These are phyloP conservation scores for Pseudolycoriella hygida DNA, from an alignment of 2,888 invertebrate genomes.

Conservation along the genomic window DNA sequence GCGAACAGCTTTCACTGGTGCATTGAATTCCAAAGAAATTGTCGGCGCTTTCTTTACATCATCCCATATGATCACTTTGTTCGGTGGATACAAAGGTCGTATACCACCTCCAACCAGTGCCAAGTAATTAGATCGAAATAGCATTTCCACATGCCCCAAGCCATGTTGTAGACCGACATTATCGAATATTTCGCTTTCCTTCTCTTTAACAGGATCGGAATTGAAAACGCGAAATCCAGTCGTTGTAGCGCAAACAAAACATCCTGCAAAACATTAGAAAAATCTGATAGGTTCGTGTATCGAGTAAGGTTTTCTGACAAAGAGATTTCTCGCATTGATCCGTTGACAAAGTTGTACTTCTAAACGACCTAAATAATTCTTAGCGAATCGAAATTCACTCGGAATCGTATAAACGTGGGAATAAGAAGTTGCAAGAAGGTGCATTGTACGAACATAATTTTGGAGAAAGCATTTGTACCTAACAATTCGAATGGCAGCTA, in stretches of 20 bases:
- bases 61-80: conserved; percentile 96
- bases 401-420: too few relatives aligned
- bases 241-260: conserved; percentile 95
- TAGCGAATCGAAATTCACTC: too few relatives aligned
- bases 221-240: conserved; percentile 94
- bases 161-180: conserved; percentile 49
- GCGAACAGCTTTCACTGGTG: conserved; percentile 81
- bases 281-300: too few relatives aligned
- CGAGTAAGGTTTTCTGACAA: too few relatives aligned
- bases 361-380: too few relatives aligned
- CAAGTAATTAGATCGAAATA: conserved; percentile 92
- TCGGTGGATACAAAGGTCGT: conserved; percentile 80
- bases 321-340: too few relatives aligned
- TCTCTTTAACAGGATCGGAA: conserved; percentile 92
- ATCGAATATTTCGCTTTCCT: conserved; percentile 84
- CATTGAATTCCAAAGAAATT: conserved; percentile 86
- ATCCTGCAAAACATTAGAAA: conserved; percentile 43
- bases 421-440: too few relatives aligned
- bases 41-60: conserved; percentile 89
- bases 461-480: too few relatives aligned
- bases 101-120: conserved; percentile 90
- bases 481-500: too few relatives aligned
- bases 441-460: too few relatives aligned
- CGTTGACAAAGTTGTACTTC: too few relatives aligned
- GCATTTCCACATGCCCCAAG: conserved; percentile 89